Percentiles rank a stretch among this genome's conserved stretches.
Conservation (phyloP, 2,797 vertebrate species). For the Salmo trutta region DNA sequence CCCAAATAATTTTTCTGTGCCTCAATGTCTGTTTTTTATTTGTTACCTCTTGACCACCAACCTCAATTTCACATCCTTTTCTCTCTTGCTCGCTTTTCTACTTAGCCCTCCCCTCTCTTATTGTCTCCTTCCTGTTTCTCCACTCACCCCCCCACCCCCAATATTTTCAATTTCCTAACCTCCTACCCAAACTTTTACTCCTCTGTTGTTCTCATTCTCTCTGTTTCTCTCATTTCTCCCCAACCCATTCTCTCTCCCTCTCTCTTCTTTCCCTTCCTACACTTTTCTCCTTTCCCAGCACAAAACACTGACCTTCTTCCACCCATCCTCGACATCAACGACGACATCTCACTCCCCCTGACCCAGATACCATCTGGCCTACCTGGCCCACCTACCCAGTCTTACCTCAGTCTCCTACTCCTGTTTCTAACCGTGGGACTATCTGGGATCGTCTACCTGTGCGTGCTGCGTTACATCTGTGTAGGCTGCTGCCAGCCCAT, state of each 20-base stretch:
- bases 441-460: slow-evolving; percentile 62
- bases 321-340: neutral
- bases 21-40: no score
- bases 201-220: neutral
- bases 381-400: neutral
- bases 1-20: no score
- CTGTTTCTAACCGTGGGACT: slow-evolving; percentile 52
- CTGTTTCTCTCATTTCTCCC: neutral
- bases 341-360: neutral
- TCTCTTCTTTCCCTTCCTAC: neutral
- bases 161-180: no score
- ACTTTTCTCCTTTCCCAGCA: neutral
- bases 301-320: neutral
- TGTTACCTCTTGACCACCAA: no score
- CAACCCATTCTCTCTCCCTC: neutral
- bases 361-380: neutral
- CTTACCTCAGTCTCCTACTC: neutral
- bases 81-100: no score
- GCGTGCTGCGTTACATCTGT: slow-evolving; percentile 67
- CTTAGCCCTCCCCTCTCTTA: no score
- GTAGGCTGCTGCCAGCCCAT: slow-evolving; percentile 65
- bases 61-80: no score
- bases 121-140: no score
- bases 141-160: no score
- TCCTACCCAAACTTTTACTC: neutral